Percentiles rank a stretch among this genome's conserved stretches.
Evolutionary conservation across 2,797 vertebrate species (phyloP).

Genomic region (Xerus rutilus): DNA sequence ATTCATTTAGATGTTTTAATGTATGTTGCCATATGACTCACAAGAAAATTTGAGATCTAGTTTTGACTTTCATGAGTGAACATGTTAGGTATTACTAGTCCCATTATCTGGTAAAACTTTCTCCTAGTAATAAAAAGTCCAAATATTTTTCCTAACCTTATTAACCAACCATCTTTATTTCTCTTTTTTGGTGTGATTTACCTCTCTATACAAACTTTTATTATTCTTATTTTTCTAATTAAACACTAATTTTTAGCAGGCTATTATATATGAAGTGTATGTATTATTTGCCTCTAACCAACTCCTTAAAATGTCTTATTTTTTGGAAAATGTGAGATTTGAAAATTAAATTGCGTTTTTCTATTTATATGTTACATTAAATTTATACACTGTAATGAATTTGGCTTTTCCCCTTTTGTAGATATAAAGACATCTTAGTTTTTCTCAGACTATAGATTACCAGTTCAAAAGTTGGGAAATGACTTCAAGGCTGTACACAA

Average conservation of each 20-base stretch:
- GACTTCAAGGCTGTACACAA: background rate
- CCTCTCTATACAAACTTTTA: background rate
- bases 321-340: slow-evolving; percentile 18
- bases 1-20: background rate
- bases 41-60: background rate
- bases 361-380: background rate
- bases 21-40: background rate
- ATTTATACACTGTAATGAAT: background rate
- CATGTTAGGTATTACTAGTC: background rate
- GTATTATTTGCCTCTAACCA: slow-evolving; percentile 18
- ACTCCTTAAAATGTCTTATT: slow-evolving; percentile 1
- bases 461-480: background rate
- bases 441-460: background rate
- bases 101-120: background rate
- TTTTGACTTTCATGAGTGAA: slow-evolving; percentile 2
- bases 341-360: background rate
- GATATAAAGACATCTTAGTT: background rate
- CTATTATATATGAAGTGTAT: background rate
- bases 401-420: background rate
- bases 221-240: slow-evolving; percentile 11
- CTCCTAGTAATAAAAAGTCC: background rate
- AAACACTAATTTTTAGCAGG: background rate
- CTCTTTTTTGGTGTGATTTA: background rate
- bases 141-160: background rate
- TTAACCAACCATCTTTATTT: background rate